phyloP scores from a whole-genome alignment of 2,888 invertebrate genomes.

The Sesamia inferens region DNA sequence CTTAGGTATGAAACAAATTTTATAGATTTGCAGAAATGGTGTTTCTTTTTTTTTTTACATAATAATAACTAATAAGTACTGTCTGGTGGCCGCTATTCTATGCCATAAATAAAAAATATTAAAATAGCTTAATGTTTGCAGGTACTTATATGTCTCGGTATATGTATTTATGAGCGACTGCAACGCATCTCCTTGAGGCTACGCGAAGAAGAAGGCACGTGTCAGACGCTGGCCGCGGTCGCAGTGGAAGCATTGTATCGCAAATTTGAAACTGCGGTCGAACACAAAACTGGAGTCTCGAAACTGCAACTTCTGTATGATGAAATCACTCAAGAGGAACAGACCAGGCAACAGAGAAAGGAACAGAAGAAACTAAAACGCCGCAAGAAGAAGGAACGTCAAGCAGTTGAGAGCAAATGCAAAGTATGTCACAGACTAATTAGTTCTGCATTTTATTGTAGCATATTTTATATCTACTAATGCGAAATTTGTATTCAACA shows the following conservation, averaged over 20 bases:
- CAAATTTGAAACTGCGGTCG: slow-evolving; percentile 97
- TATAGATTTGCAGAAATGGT: not conserved
- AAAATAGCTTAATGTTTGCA: slow-evolving; percentile 54
- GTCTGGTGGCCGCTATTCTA: not conserved
- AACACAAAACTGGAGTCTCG: slow-evolving; percentile 96
- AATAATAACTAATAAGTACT: not conserved
- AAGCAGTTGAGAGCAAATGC: slow-evolving; percentile 84
- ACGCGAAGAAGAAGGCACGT: slow-evolving; percentile 97
- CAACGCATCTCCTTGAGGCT: slow-evolving; percentile 96
- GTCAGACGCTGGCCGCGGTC: slow-evolving; percentile 97
- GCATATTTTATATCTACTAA: slow-evolving; percentile 16
- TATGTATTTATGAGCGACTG: slow-evolving; percentile 97
- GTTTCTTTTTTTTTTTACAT: not conserved
- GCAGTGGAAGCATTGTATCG: slow-evolving; percentile 96
- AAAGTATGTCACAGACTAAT: slow-evolving; percentile 73
- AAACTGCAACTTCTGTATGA: slow-evolving; percentile 96
- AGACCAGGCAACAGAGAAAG: slow-evolving; percentile 95
- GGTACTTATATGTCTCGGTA: slow-evolving; percentile 97
- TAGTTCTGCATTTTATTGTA: not conserved
- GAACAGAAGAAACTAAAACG: slow-evolving; percentile 95
- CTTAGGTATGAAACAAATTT: not conserved
- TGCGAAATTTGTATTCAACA: slow-evolving; percentile 35
- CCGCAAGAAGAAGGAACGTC: slow-evolving; percentile 92
- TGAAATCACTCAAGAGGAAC: slow-evolving; percentile 96
- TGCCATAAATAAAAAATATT: not conserved